Conservation (phyloP, 2,113 vertebrate species). For the Pseudopodoces humilis region DNA sequence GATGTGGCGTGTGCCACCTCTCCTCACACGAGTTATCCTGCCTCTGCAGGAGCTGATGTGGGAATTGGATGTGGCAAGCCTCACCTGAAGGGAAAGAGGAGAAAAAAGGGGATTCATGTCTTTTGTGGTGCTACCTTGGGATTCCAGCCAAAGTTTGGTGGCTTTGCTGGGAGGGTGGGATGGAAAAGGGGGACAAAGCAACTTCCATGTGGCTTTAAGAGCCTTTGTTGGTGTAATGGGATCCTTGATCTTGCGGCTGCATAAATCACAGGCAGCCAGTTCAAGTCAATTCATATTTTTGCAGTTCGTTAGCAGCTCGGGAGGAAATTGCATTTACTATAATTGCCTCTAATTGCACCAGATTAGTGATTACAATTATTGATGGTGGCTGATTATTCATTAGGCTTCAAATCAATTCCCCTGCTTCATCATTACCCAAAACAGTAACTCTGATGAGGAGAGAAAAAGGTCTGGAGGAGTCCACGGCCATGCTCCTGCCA, state of each 20-base stretch:
- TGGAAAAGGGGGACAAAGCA: neutral
- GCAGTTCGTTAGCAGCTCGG: slow-evolving; percentile 80
- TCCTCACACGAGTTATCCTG: fast-evolving
- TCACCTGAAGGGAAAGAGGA: fast-evolving
- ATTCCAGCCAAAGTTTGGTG: neutral
- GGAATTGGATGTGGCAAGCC: neutral
- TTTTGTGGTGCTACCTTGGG: fast-evolving
- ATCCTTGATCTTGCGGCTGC: slow-evolving; percentile 65
- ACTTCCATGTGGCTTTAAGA: slow-evolving; percentile 58
- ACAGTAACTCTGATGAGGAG: slow-evolving; percentile 77
- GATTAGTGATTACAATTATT: slow-evolving; percentile 89
- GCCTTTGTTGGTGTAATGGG: slow-evolving; percentile 39
- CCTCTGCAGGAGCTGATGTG: fast-evolving
- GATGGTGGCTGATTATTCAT: slow-evolving; percentile 87
- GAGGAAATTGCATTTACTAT: slow-evolving; percentile 88
- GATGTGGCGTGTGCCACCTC: neutral
- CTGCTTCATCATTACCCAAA: slow-evolving; percentile 73
- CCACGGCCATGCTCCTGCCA: slow-evolving; percentile 32
- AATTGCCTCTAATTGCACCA: slow-evolving; percentile 86
- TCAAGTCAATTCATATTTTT: slow-evolving; percentile 83
- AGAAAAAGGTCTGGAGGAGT: slow-evolving; percentile 62
- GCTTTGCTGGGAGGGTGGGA: neutral
- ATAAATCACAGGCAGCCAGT: slow-evolving; percentile 77
- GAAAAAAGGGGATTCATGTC: fast-evolving
- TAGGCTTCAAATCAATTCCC: slow-evolving; percentile 82